These are phyloP conservation scores for Glossophaga mutica DNA, from an alignment of 2,797 vertebrate species.

Conservation along the genomic window DNA sequence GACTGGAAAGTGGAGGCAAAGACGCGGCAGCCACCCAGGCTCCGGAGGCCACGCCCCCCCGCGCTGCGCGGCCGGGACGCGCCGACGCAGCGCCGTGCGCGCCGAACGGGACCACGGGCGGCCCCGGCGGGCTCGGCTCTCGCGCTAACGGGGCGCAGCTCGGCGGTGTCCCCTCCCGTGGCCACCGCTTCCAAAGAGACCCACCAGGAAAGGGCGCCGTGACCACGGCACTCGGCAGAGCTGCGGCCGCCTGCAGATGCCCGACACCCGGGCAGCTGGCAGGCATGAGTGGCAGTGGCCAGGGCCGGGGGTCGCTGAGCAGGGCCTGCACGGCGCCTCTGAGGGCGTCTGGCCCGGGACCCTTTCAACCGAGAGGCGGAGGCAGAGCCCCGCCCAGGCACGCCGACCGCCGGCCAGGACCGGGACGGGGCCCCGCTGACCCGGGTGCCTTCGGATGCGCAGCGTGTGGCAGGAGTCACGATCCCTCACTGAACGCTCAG, in stretches of 20 bases:
- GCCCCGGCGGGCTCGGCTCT: not conserved
- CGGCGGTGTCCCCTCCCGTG: not conserved
- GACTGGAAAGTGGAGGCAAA: not conserved
- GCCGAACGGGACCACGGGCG: not conserved
- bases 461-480: not conserved
- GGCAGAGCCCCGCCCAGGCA: not conserved
- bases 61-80: not conserved
- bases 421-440: not conserved
- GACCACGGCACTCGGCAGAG: not conserved
- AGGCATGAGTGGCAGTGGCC: not conserved
- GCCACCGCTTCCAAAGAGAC: not conserved
- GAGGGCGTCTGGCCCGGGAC: not conserved
- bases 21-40: not conserved
- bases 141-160: not conserved
- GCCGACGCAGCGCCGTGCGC: not conserved
- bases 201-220: not conserved
- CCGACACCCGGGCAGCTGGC: not conserved
- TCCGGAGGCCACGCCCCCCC: not conserved
- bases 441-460: not conserved
- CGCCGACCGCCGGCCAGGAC: not conserved
- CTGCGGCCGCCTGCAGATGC: not conserved
- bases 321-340: not conserved
- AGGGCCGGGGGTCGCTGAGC: not conserved
- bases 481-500: not conserved
- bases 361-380: not conserved